A percentile compares a stretch with the other conserved stretches of the same genome.
These are phyloP conservation scores for Andrena hattorfiana DNA, from an alignment of 2,888 invertebrate species.

Conservation along the genomic window DNA sequence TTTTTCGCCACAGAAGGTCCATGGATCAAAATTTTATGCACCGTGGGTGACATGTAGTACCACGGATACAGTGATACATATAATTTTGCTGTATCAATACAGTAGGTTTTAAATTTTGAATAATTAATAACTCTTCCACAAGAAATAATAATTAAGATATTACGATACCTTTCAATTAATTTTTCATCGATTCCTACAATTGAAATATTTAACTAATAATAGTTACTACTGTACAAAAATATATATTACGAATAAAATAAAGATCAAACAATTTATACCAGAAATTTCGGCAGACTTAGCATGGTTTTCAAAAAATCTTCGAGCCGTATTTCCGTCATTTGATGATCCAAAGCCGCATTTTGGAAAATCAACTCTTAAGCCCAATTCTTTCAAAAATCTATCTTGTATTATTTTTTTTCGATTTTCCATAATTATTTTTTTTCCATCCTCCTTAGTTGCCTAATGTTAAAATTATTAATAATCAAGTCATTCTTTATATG, in stretches of 20 bases:
- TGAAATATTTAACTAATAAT: too few relatives aligned
- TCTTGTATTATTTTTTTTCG: conserved; percentile 9
- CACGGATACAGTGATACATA: too few relatives aligned
- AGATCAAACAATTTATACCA: not conserved
- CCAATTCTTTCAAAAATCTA: not conserved
- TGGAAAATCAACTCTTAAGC: not conserved
- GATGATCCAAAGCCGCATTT: not conserved
- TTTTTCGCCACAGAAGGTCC: too few relatives aligned
- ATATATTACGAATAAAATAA: not conserved
- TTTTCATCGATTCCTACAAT: too few relatives aligned
- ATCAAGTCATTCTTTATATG: not conserved
- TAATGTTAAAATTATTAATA: not conserved
- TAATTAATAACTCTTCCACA: too few relatives aligned
- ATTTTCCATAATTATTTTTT: conserved; percentile 1
- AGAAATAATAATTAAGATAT: too few relatives aligned
- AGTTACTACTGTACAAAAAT: not conserved
- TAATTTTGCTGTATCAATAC: too few relatives aligned
- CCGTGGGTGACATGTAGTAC: too few relatives aligned
- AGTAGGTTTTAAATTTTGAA: too few relatives aligned
- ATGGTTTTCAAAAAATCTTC: not conserved
- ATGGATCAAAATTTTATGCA: too few relatives aligned
- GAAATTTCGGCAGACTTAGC: not conserved
- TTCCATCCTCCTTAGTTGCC: not conserved
- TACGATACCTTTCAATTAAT: too few relatives aligned
- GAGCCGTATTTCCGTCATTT: too few relatives aligned